A percentile compares a stretch with the other conserved stretches of the same genome.
Evolutionary conservation across 2,888 invertebrate species (phyloP).

Genomic region (Lypha dubia): DNA sequence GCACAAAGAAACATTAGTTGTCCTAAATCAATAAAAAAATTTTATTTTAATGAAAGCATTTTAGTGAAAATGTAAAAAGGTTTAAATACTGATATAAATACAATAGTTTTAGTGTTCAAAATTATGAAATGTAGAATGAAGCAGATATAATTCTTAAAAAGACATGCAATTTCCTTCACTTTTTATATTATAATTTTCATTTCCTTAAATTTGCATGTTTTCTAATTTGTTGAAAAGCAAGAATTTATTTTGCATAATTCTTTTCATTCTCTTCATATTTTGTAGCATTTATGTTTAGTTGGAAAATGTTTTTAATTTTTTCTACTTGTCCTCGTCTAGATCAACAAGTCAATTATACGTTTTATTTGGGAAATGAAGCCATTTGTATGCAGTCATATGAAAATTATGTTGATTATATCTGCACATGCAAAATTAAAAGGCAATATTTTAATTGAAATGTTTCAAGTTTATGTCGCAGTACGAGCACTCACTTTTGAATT

Average conservation of each 20-base stretch:
- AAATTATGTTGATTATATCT: constrained; percentile 26
- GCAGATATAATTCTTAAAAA: too few species aligned
- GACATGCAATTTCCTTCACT: too few species aligned
- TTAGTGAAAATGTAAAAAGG: too few species aligned
- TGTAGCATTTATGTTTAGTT: constrained; percentile 28
- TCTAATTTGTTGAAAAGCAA: not conserved
- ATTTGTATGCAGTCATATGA: constrained; percentile 66
- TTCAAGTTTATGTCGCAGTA: not conserved
- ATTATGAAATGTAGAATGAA: too few species aligned
- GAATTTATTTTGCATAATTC: constrained; percentile 12
- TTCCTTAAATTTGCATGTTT: not conserved
- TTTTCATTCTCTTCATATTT: not conserved
- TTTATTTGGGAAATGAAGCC: constrained; percentile 55
- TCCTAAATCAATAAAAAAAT: too few species aligned
- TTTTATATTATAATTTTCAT: not conserved
- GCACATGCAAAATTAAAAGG: not conserved
- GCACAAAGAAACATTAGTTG: too few species aligned
- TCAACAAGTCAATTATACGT: constrained; percentile 48
- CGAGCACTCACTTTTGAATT: too few species aligned
- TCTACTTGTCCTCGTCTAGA: not conserved
- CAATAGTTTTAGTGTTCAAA: too few species aligned
- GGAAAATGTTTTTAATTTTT: constrained; percentile 39
- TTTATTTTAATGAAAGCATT: too few species aligned
- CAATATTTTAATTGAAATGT: not conserved
- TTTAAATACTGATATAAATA: too few species aligned